These are phyloP conservation scores for Colaptes auratus DNA, from an alignment of 2,113 vertebrate species.

Conservation along the genomic window DNA sequence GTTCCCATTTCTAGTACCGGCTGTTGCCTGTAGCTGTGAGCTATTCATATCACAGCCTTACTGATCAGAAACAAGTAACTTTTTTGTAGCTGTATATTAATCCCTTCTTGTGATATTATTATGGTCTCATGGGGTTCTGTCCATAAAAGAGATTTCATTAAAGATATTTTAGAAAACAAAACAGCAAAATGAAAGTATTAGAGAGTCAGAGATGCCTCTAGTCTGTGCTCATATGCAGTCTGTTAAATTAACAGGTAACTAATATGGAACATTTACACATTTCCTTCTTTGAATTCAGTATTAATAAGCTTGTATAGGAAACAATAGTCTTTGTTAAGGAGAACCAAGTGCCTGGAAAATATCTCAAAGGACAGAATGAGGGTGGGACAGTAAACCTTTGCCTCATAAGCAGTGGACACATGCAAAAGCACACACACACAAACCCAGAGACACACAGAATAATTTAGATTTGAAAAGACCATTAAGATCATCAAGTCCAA, in stretches of 20 bases:
- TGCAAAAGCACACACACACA: neutral
- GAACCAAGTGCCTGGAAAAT: neutral
- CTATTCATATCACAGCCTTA: neutral
- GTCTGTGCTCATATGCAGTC: neutral
- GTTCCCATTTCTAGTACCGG: neutral
- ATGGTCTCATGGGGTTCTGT: neutral
- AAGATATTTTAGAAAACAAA: neutral
- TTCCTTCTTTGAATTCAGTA: neutral
- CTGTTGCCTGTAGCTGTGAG: neutral
- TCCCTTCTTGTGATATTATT: neutral
- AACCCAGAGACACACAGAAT: neutral
- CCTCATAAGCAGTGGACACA: neutral
- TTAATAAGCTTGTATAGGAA: neutral
- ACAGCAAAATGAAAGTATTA: neutral
- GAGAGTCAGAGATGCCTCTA: neutral
- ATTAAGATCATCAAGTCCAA: neutral
- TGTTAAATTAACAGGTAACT: neutral
- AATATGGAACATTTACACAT: neutral
- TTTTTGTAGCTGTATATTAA: neutral
- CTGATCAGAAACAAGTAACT: neutral
- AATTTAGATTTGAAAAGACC: neutral
- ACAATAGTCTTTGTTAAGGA: neutral
- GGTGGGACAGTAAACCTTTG: neutral
- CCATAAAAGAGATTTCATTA: neutral
- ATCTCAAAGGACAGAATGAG: neutral